phyloP scores from a whole-genome alignment of 2,888 invertebrate species.

The Laothoe populi region DNA sequence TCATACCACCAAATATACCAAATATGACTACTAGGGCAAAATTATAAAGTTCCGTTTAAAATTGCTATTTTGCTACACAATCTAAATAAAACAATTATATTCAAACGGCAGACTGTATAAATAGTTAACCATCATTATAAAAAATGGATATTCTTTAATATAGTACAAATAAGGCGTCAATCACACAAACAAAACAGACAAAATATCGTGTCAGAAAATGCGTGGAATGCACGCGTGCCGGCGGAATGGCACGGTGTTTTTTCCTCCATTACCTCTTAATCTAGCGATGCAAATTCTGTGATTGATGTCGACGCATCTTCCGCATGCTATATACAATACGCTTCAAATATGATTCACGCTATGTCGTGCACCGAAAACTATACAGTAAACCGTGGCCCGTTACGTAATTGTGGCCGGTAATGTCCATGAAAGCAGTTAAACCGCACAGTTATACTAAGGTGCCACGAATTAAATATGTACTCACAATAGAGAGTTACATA shows the following conservation, averaged over 20 bases:
- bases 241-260: conserved; percentile 55
- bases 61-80: no score
- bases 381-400: conserved; percentile 68
- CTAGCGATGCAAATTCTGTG: conserved; percentile 64
- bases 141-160: conserved; percentile 19
- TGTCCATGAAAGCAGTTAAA: conserved; percentile 58
- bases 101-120: not conserved
- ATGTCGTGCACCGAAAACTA: conserved; percentile 59
- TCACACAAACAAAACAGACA: conserved; percentile 42
- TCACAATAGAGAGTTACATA: not conserved
- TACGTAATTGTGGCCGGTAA: conserved; percentile 64
- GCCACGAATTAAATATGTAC: conserved; percentile 12
- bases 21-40: no score
- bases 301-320: conserved; percentile 70
- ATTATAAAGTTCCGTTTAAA: no score
- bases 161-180: conserved; percentile 24
- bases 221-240: conserved; percentile 58
- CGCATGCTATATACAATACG: conserved; percentile 59
- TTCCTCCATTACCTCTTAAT: conserved; percentile 59
- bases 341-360: conserved; percentile 16
- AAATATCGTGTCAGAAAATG: conserved; percentile 41
- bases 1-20: no score
- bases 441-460: conserved; percentile 43
- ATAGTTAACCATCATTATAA: conserved; percentile 13
- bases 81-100: no score